phyloP scores from a whole-genome alignment of 2,888 invertebrate genomes.

The Cantharis lateralis region DNA sequence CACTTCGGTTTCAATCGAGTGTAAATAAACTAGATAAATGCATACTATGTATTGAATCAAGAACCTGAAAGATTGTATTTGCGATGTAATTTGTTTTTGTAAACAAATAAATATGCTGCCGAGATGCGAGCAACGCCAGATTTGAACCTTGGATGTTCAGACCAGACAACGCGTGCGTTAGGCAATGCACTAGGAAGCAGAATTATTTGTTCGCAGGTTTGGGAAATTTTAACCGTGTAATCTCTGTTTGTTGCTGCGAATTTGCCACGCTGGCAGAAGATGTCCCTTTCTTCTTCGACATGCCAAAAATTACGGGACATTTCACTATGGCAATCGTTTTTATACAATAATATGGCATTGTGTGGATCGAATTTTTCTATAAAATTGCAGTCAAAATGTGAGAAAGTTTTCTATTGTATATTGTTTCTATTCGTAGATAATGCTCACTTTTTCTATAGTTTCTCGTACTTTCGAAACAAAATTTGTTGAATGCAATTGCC shows the following conservation, averaged over 20 bases:
- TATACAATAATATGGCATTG: background rate
- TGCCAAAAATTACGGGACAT: background rate
- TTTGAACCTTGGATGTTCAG: background rate
- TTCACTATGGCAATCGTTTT: background rate
- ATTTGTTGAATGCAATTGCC: background rate
- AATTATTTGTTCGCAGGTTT: too few species aligned
- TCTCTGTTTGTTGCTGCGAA: background rate
- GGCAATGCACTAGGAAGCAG: background rate
- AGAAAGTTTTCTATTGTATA: constrained; percentile 1
- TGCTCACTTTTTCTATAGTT: background rate
- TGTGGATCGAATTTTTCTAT: background rate
- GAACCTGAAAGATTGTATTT: background rate
- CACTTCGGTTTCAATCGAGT: background rate
- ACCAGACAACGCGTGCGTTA: background rate
- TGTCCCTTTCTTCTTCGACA: background rate
- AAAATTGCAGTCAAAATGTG: background rate
- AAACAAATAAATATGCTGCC: background rate
- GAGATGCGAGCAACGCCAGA: background rate
- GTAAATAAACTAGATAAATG: background rate
- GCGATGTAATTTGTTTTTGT: background rate
- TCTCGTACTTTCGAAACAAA: background rate
- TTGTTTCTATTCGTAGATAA: background rate
- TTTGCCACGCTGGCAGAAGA: background rate
- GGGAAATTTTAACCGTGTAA: background rate
- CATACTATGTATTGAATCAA: background rate